Evolutionary conservation across 92 coral and sea anemone genomes (phyloP), one percentile per base, ranked within the genome.

Genomic region (Paramuricea clavata): DNA sequence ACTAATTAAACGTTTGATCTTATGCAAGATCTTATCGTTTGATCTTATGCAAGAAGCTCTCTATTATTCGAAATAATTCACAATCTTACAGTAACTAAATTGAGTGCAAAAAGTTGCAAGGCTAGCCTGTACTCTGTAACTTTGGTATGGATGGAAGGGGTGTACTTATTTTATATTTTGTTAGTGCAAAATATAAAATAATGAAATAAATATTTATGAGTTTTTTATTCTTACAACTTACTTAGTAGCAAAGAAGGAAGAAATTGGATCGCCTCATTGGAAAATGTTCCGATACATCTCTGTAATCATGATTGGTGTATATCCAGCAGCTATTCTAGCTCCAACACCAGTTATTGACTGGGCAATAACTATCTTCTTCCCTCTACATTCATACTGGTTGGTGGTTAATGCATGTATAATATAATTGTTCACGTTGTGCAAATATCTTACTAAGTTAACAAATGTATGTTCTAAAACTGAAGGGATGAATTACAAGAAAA

Each of bases 311-410:
- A 71, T 96, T 69, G 93, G 89, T 41, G 85, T 96, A 65, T 94
- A 94, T 56, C 99, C 99, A 6, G 88, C 98, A 16, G 99, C 98
- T 7, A 88, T 96, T 23, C 84, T 96, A 12, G 95, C 89, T 42
- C 99, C 99, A 19, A 93, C 97, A 30, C 95, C 99, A 39, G 94
- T 89, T 7, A 98, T 96, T 64, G 99, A 96, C 78, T 96, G 98
- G 97, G 99, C 95, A 60, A 94, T 96, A 43, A 98, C 99, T 1
- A 76, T 91, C 23, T 93, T 92, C 36, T 91, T 96, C 54, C 99
- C 99, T 71, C 82, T 96, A 12, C 99, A 96, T 76, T 94, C 95
- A 64, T 98, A 96, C 90, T 96, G 99, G 99, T 96, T 69, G 81
- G 99, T 70, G n/a, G 31, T 33, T 28, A 12, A 65, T 31, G 21